These are phyloP conservation scores for Scartelaos histophorus DNA, from an alignment of 2,113 vertebrate species.

Conservation along the genomic window DNA sequence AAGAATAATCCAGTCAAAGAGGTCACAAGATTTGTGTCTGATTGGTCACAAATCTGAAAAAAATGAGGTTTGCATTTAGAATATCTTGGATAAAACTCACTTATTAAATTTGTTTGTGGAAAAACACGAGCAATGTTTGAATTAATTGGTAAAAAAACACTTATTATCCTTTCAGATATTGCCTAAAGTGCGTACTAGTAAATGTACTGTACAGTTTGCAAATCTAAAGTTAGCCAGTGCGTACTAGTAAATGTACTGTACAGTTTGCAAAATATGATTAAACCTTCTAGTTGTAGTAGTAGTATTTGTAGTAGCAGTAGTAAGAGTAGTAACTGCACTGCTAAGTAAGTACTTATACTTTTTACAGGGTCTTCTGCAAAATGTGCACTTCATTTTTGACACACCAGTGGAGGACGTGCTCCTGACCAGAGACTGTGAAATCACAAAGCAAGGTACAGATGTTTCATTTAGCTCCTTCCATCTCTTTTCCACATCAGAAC, in stretches of 20 bases:
- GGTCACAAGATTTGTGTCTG: background rate
- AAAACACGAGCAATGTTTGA: too few species aligned
- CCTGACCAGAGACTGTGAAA: constrained; percentile 85
- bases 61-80: background rate
- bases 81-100: too few species aligned
- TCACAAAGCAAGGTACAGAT: constrained; percentile 82
- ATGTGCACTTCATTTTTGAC: constrained; percentile 86
- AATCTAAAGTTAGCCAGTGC: too few species aligned
- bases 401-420: constrained; percentile 87
- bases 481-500: background rate
- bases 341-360: constrained; percentile 26
- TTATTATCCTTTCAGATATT: too few species aligned
- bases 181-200: background rate
- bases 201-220: background rate
- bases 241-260: background rate
- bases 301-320: background rate
- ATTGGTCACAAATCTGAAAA: background rate
- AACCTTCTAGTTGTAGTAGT: background rate
- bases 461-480: background rate
- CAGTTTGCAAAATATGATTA: background rate
- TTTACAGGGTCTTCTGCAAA: constrained; percentile 91
- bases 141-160: too few species aligned
- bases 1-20: background rate
- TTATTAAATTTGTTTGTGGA: too few species aligned
- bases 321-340: background rate